Evolutionary conservation across 64 coral and sea anemone species (phyloP).

Genomic region (Stichodactyla mertensii): DNA sequence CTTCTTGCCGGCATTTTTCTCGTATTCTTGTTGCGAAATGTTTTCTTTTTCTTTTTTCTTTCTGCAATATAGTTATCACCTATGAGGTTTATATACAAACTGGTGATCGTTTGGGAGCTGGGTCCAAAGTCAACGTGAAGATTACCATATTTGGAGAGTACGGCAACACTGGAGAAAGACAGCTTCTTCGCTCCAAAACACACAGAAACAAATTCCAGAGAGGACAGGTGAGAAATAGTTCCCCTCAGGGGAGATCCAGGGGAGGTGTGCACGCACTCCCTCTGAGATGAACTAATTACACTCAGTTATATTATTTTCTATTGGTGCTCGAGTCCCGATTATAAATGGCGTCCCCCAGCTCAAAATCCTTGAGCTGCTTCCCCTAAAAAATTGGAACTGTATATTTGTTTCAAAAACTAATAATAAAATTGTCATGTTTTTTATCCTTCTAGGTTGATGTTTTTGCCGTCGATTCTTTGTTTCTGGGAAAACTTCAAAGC

Average conservation of each 20-base stretch:
- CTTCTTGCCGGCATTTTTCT: not conserved
- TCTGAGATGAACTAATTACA: not conserved
- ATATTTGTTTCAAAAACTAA: not conserved
- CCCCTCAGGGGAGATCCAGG: no score
- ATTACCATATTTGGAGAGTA: conserved; percentile 94
- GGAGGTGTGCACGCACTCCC: no score
- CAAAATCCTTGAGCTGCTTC: no score
- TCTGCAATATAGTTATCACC: conserved; percentile 52
- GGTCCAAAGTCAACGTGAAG: conserved; percentile 75
- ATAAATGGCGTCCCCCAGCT: no score
- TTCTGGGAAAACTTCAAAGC: conserved; percentile 72
- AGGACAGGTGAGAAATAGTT: conserved; percentile 56
- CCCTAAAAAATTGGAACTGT: no score
- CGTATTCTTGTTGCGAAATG: no score
- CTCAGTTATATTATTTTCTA: not conserved
- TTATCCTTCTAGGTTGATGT: conserved; percentile 61
- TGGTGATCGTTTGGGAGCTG: conserved; percentile 84
- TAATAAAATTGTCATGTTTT: not conserved
- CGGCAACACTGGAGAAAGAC: conserved; percentile 83
- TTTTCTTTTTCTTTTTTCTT: not conserved
- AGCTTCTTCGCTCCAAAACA: conserved; percentile 83
- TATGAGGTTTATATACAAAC: conserved; percentile 88
- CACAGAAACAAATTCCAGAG: conserved; percentile 90
- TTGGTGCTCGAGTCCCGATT: no score
- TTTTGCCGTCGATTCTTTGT: conserved; percentile 75